These are phyloP conservation scores for Misgurnus mizolepis DNA, from an alignment of 2,113 vertebrate species.

Conservation along the genomic window DNA sequence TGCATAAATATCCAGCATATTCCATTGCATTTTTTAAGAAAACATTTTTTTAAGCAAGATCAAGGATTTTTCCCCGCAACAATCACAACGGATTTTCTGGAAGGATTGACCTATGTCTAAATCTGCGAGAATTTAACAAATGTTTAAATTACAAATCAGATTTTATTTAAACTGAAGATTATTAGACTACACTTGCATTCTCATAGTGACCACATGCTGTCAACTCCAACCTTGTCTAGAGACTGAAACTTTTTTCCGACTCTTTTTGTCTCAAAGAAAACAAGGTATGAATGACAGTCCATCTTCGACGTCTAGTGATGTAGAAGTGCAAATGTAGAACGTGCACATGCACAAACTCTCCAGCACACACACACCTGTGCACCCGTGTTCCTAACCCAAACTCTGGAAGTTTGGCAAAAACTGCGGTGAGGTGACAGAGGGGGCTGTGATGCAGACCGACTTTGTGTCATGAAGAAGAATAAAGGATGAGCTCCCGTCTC, in stretches of 20 bases:
- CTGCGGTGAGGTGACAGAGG: conserved; percentile 46
- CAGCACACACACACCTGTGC: conserved; percentile 1
- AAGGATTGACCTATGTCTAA: too few relatives aligned
- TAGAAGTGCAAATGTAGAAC: background rate
- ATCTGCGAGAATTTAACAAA: too few relatives aligned
- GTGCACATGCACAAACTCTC: conserved; percentile 11
- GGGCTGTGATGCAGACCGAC: conserved; percentile 18
- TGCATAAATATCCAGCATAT: too few relatives aligned
- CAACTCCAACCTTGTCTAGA: conserved; percentile 55
- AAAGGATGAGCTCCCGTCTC: conserved; percentile 52
- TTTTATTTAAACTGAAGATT: too few relatives aligned
- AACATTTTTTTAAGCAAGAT: too few relatives aligned
- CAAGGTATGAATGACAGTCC: conserved; percentile 48
- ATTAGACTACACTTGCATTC: background rate
- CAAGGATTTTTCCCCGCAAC: too few relatives aligned
- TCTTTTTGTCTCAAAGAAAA: background rate
- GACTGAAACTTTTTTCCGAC: conserved; percentile 28
- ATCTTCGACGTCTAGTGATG: conserved; percentile 33
- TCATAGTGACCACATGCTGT: background rate
- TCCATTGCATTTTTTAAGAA: too few relatives aligned
- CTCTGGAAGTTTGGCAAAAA: conserved; percentile 51
- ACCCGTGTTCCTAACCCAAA: conserved; percentile 26
- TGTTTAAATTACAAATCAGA: too few relatives aligned
- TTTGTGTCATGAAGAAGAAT: conserved; percentile 56
- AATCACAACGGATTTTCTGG: too few relatives aligned